Conservation (phyloP, 2,888 invertebrate genomes). For the Peribatodes rhomboidaria region DNA sequence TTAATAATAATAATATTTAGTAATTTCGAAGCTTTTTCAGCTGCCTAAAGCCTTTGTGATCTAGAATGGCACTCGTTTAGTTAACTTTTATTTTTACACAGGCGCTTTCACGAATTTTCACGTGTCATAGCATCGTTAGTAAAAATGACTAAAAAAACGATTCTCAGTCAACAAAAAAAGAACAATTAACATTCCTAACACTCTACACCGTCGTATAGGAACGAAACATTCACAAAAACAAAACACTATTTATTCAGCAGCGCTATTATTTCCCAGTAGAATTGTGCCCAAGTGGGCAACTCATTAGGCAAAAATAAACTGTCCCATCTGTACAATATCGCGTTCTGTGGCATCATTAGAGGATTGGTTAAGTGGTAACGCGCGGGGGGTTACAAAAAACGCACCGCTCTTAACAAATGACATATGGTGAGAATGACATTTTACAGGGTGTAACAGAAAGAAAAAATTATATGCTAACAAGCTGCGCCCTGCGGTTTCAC, state of each 20-base stretch:
- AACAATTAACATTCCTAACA: not conserved
- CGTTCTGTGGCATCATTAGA: slow-evolving; percentile 35
- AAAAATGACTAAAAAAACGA: not conserved
- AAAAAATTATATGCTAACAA: too few species aligned
- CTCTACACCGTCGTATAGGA: not conserved
- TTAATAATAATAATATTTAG: too few species aligned
- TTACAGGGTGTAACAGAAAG: slow-evolving; percentile 48
- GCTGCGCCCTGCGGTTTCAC: too few species aligned
- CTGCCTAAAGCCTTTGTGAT: too few species aligned
- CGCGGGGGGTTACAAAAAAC: slow-evolving; percentile 51
- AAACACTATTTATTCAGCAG: slow-evolving; percentile 8
- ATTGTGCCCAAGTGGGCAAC: slow-evolving; percentile 15
- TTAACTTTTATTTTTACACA: too few species aligned
- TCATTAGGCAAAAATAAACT: slow-evolving; percentile 36
- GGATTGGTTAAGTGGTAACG: slow-evolving; percentile 43
- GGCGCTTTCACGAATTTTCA: too few species aligned
- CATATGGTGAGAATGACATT: slow-evolving; percentile 60
- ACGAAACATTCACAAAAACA: not conserved
- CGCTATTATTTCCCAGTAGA: slow-evolving; percentile 11
- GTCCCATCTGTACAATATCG: slow-evolving; percentile 35
- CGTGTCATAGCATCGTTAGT: too few species aligned
- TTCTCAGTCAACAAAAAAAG: not conserved
- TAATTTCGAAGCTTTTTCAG: too few species aligned
- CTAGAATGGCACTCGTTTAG: too few species aligned
- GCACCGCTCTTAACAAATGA: slow-evolving; percentile 52